Evolutionary conservation across 1,140 invertebrate genomes (phyloP), one percentile per base, ranked within the genome.

Genomic region (Lepidurus apus): DNA sequence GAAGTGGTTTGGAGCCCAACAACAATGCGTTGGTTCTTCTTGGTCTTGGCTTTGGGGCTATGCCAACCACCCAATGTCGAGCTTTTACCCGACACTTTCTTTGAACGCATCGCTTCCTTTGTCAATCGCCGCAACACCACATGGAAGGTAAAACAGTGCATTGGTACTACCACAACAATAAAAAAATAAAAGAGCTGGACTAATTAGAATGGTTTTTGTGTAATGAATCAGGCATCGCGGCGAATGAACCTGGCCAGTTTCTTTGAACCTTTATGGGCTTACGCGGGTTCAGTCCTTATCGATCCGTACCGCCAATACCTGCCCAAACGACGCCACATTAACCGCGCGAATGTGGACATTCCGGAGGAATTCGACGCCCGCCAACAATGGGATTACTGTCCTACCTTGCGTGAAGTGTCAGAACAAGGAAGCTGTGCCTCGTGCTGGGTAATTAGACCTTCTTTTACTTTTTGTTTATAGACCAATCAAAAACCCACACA

Each of bases 351-450:
- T 5, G 81, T 81, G 44, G 73, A 76, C n/a, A 80, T 87, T 43
- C 87, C 87, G 7, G 83, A 85, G 1, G 80, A 80, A 17, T 88
- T 88, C 80, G 87, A 88, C 81, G 81, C 88, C 3, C 81, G 87
- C 74, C 78, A 83, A 74, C 80, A 88, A 73, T 88, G 87, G 88
- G 83, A 86, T 1, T 82, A 87, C 79, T 90, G 89, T 76, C 83
- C 85, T 13, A 85, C 87, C 2, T 82, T 84, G 26, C 77, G 77
- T 43, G 81, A 83, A 73, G 82, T 84, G 43, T 76, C 83, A 44
- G 84, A 85, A 79, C 84, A 84, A 79, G 84, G 81, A 47, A 80
- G 81, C 21, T 84, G 84, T 80, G 84, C 83, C 21, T 83, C 82
- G 7, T 83, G 82, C 74, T 84, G 82, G 82, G 83, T 83, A 82